phyloP scores from a whole-genome alignment of 2,888 invertebrate genomes.

The Drosophila prolongata region DNA sequence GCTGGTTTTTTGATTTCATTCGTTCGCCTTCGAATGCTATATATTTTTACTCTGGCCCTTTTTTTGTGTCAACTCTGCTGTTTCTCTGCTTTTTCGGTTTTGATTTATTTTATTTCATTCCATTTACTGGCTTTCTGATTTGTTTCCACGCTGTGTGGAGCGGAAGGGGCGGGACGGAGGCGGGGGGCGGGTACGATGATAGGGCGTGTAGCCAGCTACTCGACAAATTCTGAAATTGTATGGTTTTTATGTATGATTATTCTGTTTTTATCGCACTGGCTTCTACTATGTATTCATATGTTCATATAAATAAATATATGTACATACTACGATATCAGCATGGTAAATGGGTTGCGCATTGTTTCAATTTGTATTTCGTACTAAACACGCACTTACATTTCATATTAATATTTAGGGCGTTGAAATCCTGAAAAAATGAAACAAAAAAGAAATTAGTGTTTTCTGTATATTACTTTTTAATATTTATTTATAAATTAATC shows the following conservation, averaged over 20 bases:
- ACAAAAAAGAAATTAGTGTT: not conserved
- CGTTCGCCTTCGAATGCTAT: constrained; percentile 43
- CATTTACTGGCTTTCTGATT: constrained; percentile 38
- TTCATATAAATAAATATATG: not conserved
- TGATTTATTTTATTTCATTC: constrained; percentile 16
- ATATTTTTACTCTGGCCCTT: constrained; percentile 17
- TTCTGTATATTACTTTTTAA: too few species aligned
- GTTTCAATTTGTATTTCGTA: not conserved
- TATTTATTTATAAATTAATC: too few species aligned
- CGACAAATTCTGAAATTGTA: constrained; percentile 32
- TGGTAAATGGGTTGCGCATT: not conserved
- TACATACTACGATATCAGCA: constrained; percentile 20
- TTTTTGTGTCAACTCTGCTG: constrained; percentile 10
- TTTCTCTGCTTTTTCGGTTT: constrained; percentile 31
- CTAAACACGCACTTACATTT: constrained; percentile 32
- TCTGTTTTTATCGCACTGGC: constrained; percentile 17
- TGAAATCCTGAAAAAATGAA: constrained; percentile 32
- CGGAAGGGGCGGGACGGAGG: constrained; percentile 33
- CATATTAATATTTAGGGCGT: constrained; percentile 14
- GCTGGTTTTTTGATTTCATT: constrained; percentile 69
- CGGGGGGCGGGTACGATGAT: constrained; percentile 24
- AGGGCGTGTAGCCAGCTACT: constrained; percentile 28
- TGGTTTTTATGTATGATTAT: constrained; percentile 9
- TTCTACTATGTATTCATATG: constrained; percentile 5
- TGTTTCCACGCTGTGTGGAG: constrained; percentile 18